phyloP scores from a whole-genome alignment of 2,113 vertebrate genomes.

The Myiozetetes cayanensis region DNA sequence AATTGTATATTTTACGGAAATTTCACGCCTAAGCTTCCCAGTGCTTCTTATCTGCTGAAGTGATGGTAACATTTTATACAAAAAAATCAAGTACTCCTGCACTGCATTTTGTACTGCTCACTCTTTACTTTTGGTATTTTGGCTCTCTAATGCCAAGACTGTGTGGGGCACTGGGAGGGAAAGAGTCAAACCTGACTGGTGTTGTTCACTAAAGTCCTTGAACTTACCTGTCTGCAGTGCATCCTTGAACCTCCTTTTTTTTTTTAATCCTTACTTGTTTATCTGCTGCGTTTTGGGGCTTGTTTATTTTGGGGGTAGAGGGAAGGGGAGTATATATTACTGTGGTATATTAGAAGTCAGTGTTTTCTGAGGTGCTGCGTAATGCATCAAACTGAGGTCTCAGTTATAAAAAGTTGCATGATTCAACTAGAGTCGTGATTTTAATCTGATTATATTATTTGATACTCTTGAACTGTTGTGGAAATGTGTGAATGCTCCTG shows the following conservation, averaged over 20 bases:
- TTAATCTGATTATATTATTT: neutral
- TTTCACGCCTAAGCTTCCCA: neutral
- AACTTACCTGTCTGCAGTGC: neutral
- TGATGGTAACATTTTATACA: neutral
- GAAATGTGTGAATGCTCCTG: neutral
- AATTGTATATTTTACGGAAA: neutral
- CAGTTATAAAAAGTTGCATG: neutral
- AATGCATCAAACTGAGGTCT: neutral
- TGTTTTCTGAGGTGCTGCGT: neutral
- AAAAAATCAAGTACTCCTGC: neutral
- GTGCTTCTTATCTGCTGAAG: neutral
- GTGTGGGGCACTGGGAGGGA: neutral
- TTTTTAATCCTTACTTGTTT: neutral
- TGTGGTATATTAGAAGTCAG: neutral
- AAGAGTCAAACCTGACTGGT: neutral
- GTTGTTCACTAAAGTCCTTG: neutral
- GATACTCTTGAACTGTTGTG: neutral
- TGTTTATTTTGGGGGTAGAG: fast-evolving
- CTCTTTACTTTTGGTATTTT: neutral
- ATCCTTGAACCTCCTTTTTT: neutral
- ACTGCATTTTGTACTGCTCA: neutral
- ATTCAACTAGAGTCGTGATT: neutral
- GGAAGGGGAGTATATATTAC: neutral
- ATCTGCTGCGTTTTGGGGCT: too few relatives aligned
- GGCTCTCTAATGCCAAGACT: neutral